Base-by-base conservation (phyloP, 2,113 vertebrate species). In the Paralichthys olivaceus region DNA sequence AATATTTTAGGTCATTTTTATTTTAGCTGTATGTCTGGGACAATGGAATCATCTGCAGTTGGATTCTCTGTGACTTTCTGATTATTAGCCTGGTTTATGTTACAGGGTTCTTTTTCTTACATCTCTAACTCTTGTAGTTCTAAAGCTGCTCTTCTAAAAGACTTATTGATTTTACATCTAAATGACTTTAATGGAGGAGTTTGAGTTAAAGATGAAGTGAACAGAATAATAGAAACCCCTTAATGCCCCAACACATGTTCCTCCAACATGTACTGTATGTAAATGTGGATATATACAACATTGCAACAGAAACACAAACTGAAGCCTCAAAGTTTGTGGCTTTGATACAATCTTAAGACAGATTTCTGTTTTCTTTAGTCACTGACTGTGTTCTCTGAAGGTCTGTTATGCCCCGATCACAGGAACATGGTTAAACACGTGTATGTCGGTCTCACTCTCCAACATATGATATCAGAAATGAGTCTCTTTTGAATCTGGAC, bases 381-480 rank as follows among this genome's bases (percentile, higher is more conserved):
- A 53, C 17, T 47, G 19, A 34, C 53, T 15, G 19, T 47, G 23
- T 37, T 72, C 49, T 61, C 6, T 70, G 23, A 73, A 26, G 26
- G 37, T 77, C 2, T 56, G 13, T 66, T 37, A 6, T 74, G 25
- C 34, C n/a, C 11, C 28, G 57, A 7, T 70, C 13, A 64, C 64
- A 20, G 47, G 15, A 60, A 29, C 47, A 26, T 57, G n/a, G 15
- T 19, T 49, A 15, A 17, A 19, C 29, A 63, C 34, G 22, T 72
- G 64, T 58, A 55, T 69, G 8, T 64, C n/a, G 58, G 62, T 25
- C 19, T 54, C 63, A 14, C 22, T 22, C 43, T 72, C 29, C 20
- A 34, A 17, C 17, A 17, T 29, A 17, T 26, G 14, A 45, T 32
- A 58, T 47, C 45, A 66, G 37, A 79, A 65, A 28, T 51, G 26